Percentiles rank a stretch among this genome's conserved stretches.
These are phyloP conservation scores for Xenopus borealis DNA, from an alignment of 2,113 vertebrate species.

Conservation along the genomic window DNA sequence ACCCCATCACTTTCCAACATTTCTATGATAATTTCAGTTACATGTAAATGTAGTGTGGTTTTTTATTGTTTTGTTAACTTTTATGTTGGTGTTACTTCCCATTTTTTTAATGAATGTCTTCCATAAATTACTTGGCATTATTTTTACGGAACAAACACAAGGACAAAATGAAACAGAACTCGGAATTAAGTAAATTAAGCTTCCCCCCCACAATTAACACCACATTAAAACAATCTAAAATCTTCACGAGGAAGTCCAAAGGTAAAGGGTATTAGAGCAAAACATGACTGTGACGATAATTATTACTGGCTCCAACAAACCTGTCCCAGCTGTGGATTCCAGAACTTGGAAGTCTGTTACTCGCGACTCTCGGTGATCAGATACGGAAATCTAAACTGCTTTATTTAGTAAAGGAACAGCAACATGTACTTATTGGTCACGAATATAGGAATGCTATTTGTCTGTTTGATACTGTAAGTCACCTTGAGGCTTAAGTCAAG, in stretches of 20 bases:
- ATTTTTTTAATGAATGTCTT: too few species aligned
- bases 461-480: conserved; percentile 20
- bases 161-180: neutral
- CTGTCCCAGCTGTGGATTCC: neutral
- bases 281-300: neutral
- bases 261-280: neutral
- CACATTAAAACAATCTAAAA: neutral
- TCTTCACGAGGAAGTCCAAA: neutral
- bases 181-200: neutral
- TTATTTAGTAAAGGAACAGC: conserved; percentile 13
- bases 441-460: conserved; percentile 18
- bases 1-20: too few species aligned
- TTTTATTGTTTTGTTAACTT: too few species aligned
- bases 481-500: conserved; percentile 31
- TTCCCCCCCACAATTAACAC: neutral
- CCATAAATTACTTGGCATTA: neutral
- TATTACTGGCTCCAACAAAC: conserved; percentile 4
- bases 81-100: too few species aligned
- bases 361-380: conserved; percentile 10
- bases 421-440: conserved; percentile 16
- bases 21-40: too few species aligned
- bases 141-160: neutral
- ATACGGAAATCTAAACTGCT: conserved; percentile 15
- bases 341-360: conserved; percentile 10
- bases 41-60: too few species aligned